These are phyloP conservation scores for Zalophus californianus DNA, from an alignment of 2,797 vertebrate genomes.

Conservation along the genomic window DNA sequence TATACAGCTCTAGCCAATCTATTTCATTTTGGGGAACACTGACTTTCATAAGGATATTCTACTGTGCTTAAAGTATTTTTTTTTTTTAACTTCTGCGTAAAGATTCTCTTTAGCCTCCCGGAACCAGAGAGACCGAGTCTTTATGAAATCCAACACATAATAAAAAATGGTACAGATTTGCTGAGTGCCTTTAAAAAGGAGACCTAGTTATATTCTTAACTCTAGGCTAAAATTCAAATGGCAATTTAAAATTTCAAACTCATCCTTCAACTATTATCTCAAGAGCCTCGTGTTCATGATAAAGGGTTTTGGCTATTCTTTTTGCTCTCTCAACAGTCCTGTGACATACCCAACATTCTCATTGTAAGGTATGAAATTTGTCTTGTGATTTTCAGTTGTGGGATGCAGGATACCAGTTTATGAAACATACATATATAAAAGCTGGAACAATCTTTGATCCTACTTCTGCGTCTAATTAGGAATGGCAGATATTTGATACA, in stretches of 20 bases:
- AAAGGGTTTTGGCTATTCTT: background rate
- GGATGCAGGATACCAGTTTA: background rate
- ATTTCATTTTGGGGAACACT: background rate
- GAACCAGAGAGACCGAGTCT: background rate
- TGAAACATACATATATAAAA: background rate
- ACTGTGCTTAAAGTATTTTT: background rate
- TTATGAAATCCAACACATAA: background rate
- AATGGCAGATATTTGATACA: background rate
- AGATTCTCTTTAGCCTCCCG: background rate
- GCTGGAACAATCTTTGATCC: background rate
- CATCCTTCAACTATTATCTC: background rate
- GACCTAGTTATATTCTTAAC: background rate
- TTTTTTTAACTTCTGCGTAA: background rate
- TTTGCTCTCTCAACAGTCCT: background rate
- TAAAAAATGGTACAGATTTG: background rate
- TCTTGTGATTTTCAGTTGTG: background rate
- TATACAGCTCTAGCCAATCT: background rate
- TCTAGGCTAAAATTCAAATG: conserved; percentile 26
- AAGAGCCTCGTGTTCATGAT: background rate
- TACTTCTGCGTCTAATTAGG: background rate
- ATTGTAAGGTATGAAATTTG: background rate
- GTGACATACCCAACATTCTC: background rate
- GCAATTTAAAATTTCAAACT: conserved; percentile 31
- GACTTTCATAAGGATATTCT: background rate
- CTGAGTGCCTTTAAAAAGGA: background rate